Evolutionary conservation across 2,113 vertebrate species (phyloP).

Genomic region (Grantiella picta): DNA sequence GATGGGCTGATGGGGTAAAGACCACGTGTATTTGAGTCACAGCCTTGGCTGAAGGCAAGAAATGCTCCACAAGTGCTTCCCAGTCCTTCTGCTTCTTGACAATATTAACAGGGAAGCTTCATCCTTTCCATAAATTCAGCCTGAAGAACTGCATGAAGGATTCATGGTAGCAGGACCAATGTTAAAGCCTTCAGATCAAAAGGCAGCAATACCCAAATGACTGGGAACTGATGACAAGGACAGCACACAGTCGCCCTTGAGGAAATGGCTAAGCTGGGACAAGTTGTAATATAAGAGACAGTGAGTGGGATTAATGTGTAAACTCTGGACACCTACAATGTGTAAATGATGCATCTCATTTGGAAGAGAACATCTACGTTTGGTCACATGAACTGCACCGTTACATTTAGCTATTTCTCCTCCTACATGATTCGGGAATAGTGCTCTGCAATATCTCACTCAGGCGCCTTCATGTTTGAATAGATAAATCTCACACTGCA

Average conservation of each 20-base stretch:
- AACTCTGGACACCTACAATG: conserved; percentile 15
- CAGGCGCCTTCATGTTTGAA: neutral
- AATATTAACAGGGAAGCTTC: neutral
- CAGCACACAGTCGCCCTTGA: neutral
- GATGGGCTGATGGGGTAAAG: neutral
- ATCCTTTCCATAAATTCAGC: neutral
- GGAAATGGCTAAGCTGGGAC: neutral
- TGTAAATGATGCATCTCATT: conserved; percentile 24
- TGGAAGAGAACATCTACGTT: conserved; percentile 7
- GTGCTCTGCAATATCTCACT: neutral
- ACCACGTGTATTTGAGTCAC: neutral
- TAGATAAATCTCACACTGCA: neutral
- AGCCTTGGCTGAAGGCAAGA: neutral
- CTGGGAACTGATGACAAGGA: neutral
- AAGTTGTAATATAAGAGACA: neutral
- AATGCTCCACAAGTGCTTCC: neutral
- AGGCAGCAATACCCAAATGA: neutral
- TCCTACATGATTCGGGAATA: neutral
- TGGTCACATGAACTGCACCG: neutral
- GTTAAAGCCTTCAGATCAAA: neutral
- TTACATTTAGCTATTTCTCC: neutral
- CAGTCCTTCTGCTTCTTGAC: neutral
- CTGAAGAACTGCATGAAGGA: neutral
- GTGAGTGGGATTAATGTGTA: conserved; percentile 9
- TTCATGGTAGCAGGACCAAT: neutral